Conservation (phyloP, 2,113 vertebrate genomes). For the Xiphophorus hellerii region DNA sequence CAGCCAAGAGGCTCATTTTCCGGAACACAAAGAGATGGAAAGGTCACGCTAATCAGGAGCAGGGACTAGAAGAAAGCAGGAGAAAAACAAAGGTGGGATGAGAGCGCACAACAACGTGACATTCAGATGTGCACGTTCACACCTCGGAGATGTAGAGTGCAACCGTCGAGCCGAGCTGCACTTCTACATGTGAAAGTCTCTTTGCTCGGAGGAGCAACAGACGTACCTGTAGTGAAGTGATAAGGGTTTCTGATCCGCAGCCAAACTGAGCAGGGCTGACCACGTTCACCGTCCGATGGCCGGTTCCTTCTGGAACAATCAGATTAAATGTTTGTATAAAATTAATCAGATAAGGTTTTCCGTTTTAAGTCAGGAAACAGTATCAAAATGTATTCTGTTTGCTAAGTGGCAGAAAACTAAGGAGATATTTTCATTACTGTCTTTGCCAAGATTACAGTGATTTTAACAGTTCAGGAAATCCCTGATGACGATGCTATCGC, state of each 20-base stretch:
- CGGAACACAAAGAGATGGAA: constrained; percentile 24
- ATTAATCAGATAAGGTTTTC: too few species aligned
- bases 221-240: background rate
- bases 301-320: background rate
- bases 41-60: constrained; percentile 54
- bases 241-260: background rate
- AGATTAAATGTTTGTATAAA: background rate
- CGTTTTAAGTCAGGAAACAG: background rate
- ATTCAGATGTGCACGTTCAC: constrained; percentile 25
- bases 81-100: background rate
- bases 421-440: background rate
- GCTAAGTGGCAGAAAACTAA: too few species aligned
- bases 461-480: background rate
- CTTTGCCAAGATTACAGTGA: background rate
- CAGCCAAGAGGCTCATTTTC: constrained; percentile 25
- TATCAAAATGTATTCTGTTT: background rate
- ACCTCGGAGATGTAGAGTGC: background rate
- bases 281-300: background rate
- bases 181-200: constrained; percentile 12
- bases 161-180: constrained; percentile 6
- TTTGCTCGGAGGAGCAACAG: background rate
- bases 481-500: too few species aligned
- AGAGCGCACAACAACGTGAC: constrained; percentile 11
- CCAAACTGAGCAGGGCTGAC: background rate
- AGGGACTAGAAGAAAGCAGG: background rate